Percentiles rank a stretch among this genome's conserved stretches.
Evolutionary conservation across 2,888 invertebrate genomes (phyloP).

Genomic region (Tetranychus piercei): DNA sequence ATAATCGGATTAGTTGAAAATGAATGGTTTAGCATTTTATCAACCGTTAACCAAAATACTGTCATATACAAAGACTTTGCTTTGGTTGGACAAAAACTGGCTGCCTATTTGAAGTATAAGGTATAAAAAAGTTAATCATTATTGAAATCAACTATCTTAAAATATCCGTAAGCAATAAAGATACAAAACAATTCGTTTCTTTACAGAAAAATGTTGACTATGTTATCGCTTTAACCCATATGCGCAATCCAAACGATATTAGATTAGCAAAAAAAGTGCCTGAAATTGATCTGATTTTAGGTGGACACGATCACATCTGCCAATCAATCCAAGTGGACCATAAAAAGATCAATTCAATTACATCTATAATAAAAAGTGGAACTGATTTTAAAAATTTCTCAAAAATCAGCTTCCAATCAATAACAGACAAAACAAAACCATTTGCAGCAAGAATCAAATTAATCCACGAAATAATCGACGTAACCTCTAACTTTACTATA

Average conservation of each 20-base stretch:
- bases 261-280: constrained; percentile 56
- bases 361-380: constrained; percentile 63
- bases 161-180: neutral
- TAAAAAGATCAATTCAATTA: constrained; percentile 32
- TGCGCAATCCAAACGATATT: constrained; percentile 73
- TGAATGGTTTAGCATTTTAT: constrained; percentile 74
- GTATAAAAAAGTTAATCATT: constrained; percentile 29
- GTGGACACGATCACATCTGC: constrained; percentile 77
- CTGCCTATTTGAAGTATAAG: constrained; percentile 41
- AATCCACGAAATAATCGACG: neutral
- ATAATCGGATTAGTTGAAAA: constrained; percentile 40
- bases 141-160: neutral
- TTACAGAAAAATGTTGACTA: constrained; percentile 39
- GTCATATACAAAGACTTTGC: constrained; percentile 59
- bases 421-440: constrained; percentile 36
- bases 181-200: neutral
- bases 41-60: constrained; percentile 71
- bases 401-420: constrained; percentile 51
- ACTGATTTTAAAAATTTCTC: constrained; percentile 77
- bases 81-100: constrained; percentile 54
- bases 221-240: constrained; percentile 74
- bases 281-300: constrained; percentile 69
- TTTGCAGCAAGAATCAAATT: neutral
- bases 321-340: constrained; percentile 54
- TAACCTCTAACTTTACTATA: constrained; percentile 45